Base-by-base conservation (phyloP, 2,797 vertebrate genomes). In the Poeciliopsis paucimaculata region DNA sequence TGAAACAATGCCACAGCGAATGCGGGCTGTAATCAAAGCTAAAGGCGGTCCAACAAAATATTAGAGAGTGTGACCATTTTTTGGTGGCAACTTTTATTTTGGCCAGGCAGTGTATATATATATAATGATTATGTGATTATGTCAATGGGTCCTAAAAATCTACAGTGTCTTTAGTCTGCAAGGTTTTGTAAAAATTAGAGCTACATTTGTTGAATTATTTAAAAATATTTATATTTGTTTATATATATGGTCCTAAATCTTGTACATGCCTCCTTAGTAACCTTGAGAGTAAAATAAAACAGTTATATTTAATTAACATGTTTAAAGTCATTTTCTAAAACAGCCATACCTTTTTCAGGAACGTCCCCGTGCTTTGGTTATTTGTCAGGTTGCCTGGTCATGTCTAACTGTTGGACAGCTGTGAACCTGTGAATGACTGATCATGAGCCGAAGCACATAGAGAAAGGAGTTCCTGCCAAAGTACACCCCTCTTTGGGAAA, bases 381-480 rank as follows among this genome's bases (percentile, higher is more conserved):
- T 93, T 89, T 88, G 92, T 94, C 93, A 91, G 85, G 68, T 86
- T 83, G 82, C 77, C 83, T 36, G 85, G 83, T 88, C 60, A 76
- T 91, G 92, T 94, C 91, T 90, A 85, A 71, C 85, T 87, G 89
- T 88, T 77, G 64, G 0, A 62, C 74, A 82, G 89, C 86, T 46
- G 91, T 72, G 57, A 81, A 88, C 89, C 88, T 41, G 66, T 81
- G 88, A 93, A 91, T 93, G 94, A 94, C 91, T 92, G 91, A 94
- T 94, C 71, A 88, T 75, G 68, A 77, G 87, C 82, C 84, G 82
- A 86, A 85, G 77, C 84, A 88, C 51, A 72, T 31, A 60, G 83
- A 87, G 87, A 84, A 34, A 81, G 85, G 86, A 85, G 88, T 73
- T 79, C 87, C 88, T 88, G 91, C 90, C 91, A 91, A 89, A 80